Evolutionary conservation across 2,113 vertebrate genomes (phyloP).

Genomic region (Neolamprologus brichardi): DNA sequence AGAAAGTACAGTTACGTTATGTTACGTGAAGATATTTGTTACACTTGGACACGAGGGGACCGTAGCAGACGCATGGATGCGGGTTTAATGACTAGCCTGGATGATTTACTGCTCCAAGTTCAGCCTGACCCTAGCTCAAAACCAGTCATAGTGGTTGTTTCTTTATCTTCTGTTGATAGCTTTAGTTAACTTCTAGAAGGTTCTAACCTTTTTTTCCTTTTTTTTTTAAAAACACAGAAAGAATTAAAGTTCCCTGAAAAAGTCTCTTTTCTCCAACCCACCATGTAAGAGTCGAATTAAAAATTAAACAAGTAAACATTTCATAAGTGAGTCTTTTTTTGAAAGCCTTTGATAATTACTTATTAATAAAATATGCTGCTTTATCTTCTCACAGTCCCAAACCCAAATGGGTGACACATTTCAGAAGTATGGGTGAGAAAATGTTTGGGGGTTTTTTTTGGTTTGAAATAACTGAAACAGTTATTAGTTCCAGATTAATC

Average conservation of each 20-base stretch:
- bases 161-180: neutral
- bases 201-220: neutral
- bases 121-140: neutral
- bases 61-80: fast-evolving
- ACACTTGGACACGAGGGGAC: neutral
- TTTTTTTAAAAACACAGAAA: neutral
- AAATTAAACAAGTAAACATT: neutral
- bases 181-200: neutral
- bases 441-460: fast-evolving
- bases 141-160: neutral
- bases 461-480: neutral
- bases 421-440: neutral
- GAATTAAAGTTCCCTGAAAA: neutral
- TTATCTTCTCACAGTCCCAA: neutral
- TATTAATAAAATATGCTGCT: neutral
- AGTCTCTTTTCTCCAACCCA: neutral
- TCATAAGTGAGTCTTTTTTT: neutral
- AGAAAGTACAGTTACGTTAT: neutral
- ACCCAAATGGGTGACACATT: neutral
- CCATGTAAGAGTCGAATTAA: neutral
- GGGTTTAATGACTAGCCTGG: neutral
- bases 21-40: neutral
- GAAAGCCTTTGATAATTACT: neutral
- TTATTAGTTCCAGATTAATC: neutral
- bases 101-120: neutral